These are phyloP conservation scores for Coregonus suidteri DNA, from an alignment of 2,797 vertebrate species.

Conservation along the genomic window DNA sequence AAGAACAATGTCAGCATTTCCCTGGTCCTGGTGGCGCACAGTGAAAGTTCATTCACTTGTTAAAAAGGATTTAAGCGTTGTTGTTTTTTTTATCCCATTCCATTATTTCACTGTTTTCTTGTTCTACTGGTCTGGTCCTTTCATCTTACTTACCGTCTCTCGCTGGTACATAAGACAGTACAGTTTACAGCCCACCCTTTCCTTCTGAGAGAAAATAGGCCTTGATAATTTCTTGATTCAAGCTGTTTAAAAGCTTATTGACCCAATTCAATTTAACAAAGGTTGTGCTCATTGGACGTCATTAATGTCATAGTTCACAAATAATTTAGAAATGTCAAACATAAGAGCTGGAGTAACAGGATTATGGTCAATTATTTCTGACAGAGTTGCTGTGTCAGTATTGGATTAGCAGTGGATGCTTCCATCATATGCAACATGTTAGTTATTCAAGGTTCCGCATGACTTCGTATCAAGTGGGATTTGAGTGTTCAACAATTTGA, in stretches of 20 bases:
- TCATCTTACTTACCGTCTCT: neutral
- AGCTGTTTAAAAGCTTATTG: slow-evolving; percentile 69
- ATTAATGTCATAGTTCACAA: slow-evolving; percentile 72
- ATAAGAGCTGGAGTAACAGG: slow-evolving; percentile 58
- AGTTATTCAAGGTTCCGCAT: neutral
- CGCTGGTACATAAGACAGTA: slow-evolving; percentile 8
- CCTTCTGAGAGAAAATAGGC: slow-evolving; percentile 45
- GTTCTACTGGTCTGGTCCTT: neutral
- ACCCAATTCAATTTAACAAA: slow-evolving; percentile 59
- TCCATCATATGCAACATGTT: slow-evolving; percentile 29
- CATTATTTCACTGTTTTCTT: neutral
- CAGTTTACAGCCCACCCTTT: slow-evolving; percentile 21
- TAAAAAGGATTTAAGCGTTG: slow-evolving; percentile 9
- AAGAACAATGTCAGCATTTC: slow-evolving; percentile 23
- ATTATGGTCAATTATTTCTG: slow-evolving; percentile 64
- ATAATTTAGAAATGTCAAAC: slow-evolving; percentile 71
- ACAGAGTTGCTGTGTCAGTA: slow-evolving; percentile 44
- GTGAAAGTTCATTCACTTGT: no score
- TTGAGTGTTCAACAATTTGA: neutral
- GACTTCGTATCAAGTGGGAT: neutral
- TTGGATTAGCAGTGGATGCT: slow-evolving; percentile 48
- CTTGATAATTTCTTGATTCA: slow-evolving; percentile 48
- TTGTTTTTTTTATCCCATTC: neutral
- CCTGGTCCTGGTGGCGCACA: slow-evolving; percentile 16
- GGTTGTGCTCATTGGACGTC: slow-evolving; percentile 51